Evolutionary conservation across 2,113 vertebrate genomes (phyloP).

Genomic region (Dicaeum eximium): DNA sequence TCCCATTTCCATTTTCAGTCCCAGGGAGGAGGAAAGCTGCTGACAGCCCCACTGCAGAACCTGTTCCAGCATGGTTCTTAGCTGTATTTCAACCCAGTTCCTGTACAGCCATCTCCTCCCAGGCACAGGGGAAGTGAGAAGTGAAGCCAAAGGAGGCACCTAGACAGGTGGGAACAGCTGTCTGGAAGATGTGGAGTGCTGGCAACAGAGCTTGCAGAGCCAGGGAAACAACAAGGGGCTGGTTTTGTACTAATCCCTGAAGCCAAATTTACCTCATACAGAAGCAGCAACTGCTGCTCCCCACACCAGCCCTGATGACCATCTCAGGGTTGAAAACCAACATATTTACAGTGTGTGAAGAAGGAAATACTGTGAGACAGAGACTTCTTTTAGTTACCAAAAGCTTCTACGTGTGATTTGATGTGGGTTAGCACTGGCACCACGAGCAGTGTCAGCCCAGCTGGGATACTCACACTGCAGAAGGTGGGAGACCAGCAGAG

Average conservation of each 20-base stretch:
- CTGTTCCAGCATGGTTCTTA: neutral
- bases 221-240: neutral
- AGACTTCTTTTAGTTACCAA: neutral
- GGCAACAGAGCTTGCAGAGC: neutral
- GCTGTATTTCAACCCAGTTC: neutral
- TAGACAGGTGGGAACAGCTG: neutral
- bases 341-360: neutral
- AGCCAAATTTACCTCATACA: neutral
- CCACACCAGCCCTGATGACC: neutral
- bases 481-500: constrained; percentile 87
- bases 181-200: neutral
- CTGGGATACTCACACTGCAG: constrained; percentile 82
- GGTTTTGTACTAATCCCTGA: accelerated
- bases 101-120: neutral
- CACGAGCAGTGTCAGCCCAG: neutral
- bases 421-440: neutral
- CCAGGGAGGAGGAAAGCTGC: neutral
- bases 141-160: neutral
- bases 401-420: accelerated
- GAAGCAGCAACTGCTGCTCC: neutral
- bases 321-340: neutral
- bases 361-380: neutral
- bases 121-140: neutral
- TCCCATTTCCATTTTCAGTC: neutral
- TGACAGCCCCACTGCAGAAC: neutral